Conservation (phyloP, 2,888 invertebrate species). For the Leptinotarsa peninsularis region DNA sequence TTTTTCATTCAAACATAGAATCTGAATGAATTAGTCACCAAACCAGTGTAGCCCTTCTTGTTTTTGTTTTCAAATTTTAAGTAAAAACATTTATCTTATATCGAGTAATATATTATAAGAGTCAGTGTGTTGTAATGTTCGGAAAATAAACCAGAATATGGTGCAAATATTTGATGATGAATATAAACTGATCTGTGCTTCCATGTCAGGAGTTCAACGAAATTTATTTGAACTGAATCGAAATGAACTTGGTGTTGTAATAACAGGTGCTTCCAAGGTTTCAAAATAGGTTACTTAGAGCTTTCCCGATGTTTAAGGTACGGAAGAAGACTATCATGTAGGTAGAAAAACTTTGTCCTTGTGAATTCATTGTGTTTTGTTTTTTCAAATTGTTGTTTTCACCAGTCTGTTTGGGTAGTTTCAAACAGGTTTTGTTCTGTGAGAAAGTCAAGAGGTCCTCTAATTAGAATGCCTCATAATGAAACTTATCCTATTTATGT, state of each 20-base stretch:
- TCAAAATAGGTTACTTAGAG: no score
- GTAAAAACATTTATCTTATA: conserved; percentile 17
- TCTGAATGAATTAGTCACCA: conserved; percentile 13
- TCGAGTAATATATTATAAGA: conserved; percentile 25
- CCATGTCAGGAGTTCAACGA: neutral
- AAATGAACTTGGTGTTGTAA: no score
- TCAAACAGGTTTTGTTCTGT: no score
- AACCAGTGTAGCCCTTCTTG: conserved; percentile 36
- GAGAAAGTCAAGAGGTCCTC: no score
- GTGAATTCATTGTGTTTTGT: no score
- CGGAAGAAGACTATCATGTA: no score
- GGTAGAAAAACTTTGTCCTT: no score
- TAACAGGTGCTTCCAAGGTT: no score
- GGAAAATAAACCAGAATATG: conserved; percentile 31
- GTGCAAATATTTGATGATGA: neutral
- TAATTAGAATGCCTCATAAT: no score
- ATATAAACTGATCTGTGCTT: conserved; percentile 2
- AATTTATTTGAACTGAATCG: neutral
- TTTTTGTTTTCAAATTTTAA: conserved; percentile 43
- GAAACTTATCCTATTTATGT: no score
- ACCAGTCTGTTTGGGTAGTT: neutral
- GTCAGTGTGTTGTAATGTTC: conserved; percentile 37
- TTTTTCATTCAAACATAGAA: neutral
- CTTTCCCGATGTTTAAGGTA: no score
- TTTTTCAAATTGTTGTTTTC: neutral